A percentile compares a stretch with the other conserved stretches of the same genome.
phyloP scores from a whole-genome alignment of 2,888 invertebrate genomes.

The Andrena dorsata region DNA sequence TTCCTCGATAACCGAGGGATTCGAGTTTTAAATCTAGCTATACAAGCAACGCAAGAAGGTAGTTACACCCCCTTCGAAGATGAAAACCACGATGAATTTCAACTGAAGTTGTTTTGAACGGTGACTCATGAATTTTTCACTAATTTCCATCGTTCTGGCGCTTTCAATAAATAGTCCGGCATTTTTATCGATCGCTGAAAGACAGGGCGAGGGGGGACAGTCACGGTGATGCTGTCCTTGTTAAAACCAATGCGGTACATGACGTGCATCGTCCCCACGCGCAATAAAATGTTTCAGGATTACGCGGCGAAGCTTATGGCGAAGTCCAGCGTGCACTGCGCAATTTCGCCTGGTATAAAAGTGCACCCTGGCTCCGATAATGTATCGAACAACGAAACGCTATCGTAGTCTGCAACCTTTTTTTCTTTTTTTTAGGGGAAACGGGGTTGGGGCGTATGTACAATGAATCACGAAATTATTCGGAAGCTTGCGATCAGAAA shows the following conservation, averaged over 20 bases:
- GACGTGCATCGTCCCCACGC: slow-evolving; percentile 71
- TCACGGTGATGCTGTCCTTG: slow-evolving; percentile 49
- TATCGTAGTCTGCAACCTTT: not conserved
- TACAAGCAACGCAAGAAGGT: not conserved
- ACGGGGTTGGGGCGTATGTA: no score
- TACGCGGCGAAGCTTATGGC: slow-evolving; percentile 69
- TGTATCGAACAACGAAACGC: slow-evolving; percentile 41
- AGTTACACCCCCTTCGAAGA: not conserved
- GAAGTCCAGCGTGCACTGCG: slow-evolving; percentile 54
- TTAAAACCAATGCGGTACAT: slow-evolving; percentile 67
- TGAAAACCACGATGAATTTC: not conserved
- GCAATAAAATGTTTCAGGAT: slow-evolving; percentile 70
- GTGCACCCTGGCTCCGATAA: slow-evolving; percentile 34
- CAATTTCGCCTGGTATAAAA: slow-evolving; percentile 58
- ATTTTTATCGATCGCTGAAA: slow-evolving; percentile 53
- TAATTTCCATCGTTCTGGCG: slow-evolving; percentile 14
- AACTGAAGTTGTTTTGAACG: not conserved
- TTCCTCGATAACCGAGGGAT: no score
- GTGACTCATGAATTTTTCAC: not conserved
- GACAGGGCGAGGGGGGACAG: slow-evolving; percentile 19
- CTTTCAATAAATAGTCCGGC: slow-evolving; percentile 29
- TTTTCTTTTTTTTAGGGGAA: not conserved
- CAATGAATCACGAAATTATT: not conserved
- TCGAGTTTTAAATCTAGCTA: no score
- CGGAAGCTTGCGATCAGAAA: slow-evolving; percentile 2